Percentiles rank a stretch among this genome's conserved stretches.
phyloP scores from a whole-genome alignment of 2,888 invertebrate genomes.

The Netelia virgata region DNA sequence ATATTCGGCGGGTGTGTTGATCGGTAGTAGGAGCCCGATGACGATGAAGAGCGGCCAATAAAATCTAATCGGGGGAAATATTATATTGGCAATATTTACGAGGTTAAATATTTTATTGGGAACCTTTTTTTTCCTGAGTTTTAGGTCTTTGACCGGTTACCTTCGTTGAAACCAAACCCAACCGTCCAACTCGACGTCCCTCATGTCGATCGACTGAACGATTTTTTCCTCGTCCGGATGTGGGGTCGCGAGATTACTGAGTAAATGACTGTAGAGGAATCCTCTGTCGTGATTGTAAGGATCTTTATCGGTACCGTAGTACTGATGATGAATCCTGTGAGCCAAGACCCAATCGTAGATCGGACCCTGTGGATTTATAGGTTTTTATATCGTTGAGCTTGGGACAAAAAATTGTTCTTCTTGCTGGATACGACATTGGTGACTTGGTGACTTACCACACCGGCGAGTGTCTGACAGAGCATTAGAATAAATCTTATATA shows the following conservation, averaged over 20 bases:
- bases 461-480: constrained; percentile 93
- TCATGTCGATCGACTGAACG: constrained; percentile 90
- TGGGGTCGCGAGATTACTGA: constrained; percentile 89
- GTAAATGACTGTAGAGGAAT: constrained; percentile 92
- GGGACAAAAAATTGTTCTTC: not conserved
- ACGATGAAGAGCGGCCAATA: constrained; percentile 90
- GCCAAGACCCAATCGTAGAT: constrained; percentile 94
- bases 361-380: constrained; percentile 87
- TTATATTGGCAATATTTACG: not conserved
- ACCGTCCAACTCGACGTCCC: constrained; percentile 91
- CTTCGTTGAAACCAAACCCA: constrained; percentile 93
- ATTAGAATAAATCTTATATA: constrained; percentile 91
- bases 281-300: constrained; percentile 93
- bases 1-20: constrained; percentile 92
- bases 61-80: constrained; percentile 85
- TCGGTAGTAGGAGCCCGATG: constrained; percentile 89
- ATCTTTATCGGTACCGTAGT: constrained; percentile 91
- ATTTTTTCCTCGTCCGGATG: constrained; percentile 89
- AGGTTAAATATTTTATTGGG: too few species aligned
- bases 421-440: not conserved
- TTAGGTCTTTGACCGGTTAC: constrained; percentile 83
- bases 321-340: constrained; percentile 93
- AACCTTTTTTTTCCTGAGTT: not conserved
- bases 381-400: not conserved
- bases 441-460: constrained; percentile 89